Conservation (phyloP, 2,888 invertebrate species). For the Petrolisthes cinctipes region DNA sequence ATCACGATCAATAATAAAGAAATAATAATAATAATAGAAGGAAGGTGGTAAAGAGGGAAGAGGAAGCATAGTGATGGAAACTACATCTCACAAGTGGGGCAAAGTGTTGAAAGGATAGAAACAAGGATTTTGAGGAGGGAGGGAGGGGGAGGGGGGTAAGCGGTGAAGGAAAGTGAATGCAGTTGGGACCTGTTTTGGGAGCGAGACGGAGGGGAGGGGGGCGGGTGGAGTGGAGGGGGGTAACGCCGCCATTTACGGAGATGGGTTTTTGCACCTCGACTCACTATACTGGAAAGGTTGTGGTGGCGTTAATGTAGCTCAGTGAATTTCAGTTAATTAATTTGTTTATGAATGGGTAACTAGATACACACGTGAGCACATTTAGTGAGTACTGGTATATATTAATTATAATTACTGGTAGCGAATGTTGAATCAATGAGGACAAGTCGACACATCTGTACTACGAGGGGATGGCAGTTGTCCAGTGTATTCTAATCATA, state of each 20-base stretch:
- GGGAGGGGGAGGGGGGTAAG: background rate
- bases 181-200: constrained; percentile 25
- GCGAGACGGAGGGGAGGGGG: constrained; percentile 5
- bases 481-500: no score
- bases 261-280: background rate
- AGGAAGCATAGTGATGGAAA: no score
- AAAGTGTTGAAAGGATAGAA: no score
- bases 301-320: background rate
- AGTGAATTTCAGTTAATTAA: background rate
- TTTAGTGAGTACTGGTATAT: no score
- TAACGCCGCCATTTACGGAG: background rate
- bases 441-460: no score
- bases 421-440: no score
- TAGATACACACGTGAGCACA: background rate
- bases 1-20: background rate
- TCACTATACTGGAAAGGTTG: background rate
- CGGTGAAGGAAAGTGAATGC: constrained; percentile 26
- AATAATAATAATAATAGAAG: no score
- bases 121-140: background rate
- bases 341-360: background rate
- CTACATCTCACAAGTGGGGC: no score
- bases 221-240: background rate
- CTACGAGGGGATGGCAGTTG: no score
- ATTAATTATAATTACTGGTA: no score
- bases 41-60: no score